Base-by-base conservation (phyloP, 2,888 invertebrate species). In the Embidobia sp. region DNA sequence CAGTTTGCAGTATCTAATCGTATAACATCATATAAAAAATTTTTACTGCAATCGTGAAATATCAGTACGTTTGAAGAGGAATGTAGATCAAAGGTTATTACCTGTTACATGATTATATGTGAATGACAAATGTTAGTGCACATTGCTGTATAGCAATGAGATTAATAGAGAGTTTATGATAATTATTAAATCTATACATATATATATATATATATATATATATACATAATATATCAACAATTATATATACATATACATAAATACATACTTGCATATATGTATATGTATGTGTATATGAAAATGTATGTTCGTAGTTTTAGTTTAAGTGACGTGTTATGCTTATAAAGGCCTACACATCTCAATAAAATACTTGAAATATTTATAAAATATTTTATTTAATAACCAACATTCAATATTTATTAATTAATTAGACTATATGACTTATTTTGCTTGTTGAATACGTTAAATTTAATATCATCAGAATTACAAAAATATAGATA, bases 121-220 rank as follows among this genome's bases (percentile, higher is more conserved):
- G 64, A 77, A 76, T 69, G 75, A 77, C 64, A 69, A 67, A 69
- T 37, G 67, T 84, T 82, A 81, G 81, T 79, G 77, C 79, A 74
- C 77, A 83, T 82, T 84, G 81, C 81, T 78, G 81, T 83, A 75
- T 83, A 80, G 82, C 79, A 79, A 80, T 80, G 77, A 78, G 69
- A 82, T 82, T 83, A 86, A 83, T 84, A 86, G 84, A 85, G 81
- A 86, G 82, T 86, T 82, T 85, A 86, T 84, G 81, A 84, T 83
- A 84, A 84, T 86, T 85, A 84, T 85, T 84, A 82, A 81, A 73
- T 70, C 70, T 80, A 75, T 67, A 78, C 69, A 79, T 78, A 76
- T 64, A 63, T 78, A 79, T 78, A 74, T 4, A 22, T 22, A 22
- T 4, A 22, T 22, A 22, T 22, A 22, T 22, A 22, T 22, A 22